These are phyloP conservation scores for Sardinella longiceps DNA, from an alignment of 2,797 vertebrate genomes.

Conservation along the genomic window DNA sequence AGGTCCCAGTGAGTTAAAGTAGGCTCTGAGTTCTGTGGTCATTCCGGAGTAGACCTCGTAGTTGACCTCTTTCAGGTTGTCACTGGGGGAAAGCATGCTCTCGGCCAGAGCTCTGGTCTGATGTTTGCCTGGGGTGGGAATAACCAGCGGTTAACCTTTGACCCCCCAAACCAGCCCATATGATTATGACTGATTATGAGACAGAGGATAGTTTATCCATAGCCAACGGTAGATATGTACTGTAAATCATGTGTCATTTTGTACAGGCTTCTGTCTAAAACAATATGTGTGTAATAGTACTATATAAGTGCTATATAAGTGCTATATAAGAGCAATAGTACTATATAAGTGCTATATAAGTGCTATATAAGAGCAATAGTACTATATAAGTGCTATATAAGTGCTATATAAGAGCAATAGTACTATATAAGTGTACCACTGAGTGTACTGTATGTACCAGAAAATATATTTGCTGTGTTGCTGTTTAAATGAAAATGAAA, in stretches of 20 bases:
- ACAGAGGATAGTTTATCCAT: background rate
- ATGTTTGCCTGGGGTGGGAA: conserved; percentile 83
- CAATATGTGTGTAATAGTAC: too few species aligned
- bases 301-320: too few species aligned
- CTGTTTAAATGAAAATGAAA: background rate
- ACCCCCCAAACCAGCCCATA: background rate
- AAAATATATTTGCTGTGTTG: too few species aligned
- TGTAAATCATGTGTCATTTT: background rate
- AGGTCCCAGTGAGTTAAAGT: conserved; percentile 84
- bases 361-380: too few species aligned
- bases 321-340: too few species aligned
- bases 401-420: too few species aligned
- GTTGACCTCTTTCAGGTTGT: conserved; percentile 87
- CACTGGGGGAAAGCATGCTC: conserved; percentile 84
- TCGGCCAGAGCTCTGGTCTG: conserved; percentile 92
- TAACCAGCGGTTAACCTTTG: conserved; percentile 25
- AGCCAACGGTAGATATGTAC: background rate
- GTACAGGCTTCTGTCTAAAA: too few species aligned
- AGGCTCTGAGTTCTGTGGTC: conserved; percentile 84
- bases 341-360: too few species aligned
- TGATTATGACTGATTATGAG: background rate
- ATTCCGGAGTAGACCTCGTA: conserved; percentile 88
- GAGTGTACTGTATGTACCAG: too few species aligned
- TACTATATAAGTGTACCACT: too few species aligned
- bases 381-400: too few species aligned